phyloP scores from a whole-genome alignment of 2,113 vertebrate genomes.

The Euleptes europaea region DNA sequence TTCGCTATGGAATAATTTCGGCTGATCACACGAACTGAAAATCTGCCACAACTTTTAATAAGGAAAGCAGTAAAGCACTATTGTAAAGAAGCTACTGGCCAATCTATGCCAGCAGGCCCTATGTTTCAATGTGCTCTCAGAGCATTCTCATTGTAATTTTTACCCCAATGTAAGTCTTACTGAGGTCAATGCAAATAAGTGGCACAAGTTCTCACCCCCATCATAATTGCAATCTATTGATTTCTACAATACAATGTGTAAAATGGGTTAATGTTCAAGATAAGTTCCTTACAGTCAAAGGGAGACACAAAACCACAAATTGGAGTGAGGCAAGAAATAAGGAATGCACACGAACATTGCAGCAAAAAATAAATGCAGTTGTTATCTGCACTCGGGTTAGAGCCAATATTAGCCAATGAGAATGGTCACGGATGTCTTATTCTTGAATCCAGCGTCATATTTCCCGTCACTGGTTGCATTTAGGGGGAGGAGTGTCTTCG shows the following conservation, averaged over 20 bases:
- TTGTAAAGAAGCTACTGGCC: background rate
- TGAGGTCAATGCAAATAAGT: background rate
- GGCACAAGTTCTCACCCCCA: background rate
- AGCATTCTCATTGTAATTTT: background rate
- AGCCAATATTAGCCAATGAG: background rate
- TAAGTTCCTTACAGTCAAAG: background rate
- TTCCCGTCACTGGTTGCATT: background rate
- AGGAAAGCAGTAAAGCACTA: background rate
- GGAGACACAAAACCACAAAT: background rate
- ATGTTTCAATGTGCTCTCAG: background rate
- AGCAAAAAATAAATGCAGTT: too few relatives aligned
- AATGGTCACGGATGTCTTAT: background rate
- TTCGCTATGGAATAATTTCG: background rate
- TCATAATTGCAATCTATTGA: background rate
- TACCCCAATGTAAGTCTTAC: background rate
- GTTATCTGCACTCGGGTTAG: background rate
- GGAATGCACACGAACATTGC: background rate
- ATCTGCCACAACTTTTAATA: background rate
- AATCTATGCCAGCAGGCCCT: background rate
- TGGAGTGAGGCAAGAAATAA: background rate
- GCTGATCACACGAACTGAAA: background rate
- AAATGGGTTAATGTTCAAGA: background rate
- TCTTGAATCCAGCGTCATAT: background rate
- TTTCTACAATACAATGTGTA: background rate
- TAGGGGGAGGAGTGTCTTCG: background rate